Evolutionary conservation across 2,888 invertebrate species (phyloP).

Genomic region (Punctoribates punctum): DNA sequence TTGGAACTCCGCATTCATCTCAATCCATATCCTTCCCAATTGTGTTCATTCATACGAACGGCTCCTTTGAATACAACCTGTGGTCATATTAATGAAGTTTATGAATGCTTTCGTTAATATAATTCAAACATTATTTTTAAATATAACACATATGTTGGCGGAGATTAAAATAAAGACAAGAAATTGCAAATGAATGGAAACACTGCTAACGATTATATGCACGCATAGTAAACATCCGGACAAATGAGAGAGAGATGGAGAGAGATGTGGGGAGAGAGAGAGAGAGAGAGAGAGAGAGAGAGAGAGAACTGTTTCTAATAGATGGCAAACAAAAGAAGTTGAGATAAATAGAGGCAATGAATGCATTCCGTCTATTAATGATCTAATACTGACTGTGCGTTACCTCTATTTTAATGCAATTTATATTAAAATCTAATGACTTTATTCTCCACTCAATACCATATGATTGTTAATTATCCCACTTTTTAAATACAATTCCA

Average conservation of each 20-base stretch:
- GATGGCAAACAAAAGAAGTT: too few species aligned
- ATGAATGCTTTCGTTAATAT: constrained; percentile 4
- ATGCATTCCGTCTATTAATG: constrained; percentile 22
- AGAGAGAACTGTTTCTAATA: too few species aligned
- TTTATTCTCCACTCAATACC: background rate
- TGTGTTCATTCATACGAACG: too few species aligned
- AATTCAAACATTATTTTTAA: background rate
- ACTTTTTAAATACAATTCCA: too few species aligned
- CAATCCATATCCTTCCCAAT: too few species aligned
- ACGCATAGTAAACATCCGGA: constrained; percentile 30
- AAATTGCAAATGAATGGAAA: background rate
- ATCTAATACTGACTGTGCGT: constrained; percentile 8
- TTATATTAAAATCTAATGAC: constrained; percentile 16
- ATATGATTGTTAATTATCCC: constrained; percentile 15
- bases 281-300: too few species aligned
- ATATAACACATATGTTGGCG: background rate
- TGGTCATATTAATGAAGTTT: background rate
- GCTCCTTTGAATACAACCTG: background rate
- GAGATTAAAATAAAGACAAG: background rate
- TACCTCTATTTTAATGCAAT: background rate
- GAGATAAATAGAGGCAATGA: background rate
- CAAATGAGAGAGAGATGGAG: too few species aligned
- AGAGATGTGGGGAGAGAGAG: background rate
- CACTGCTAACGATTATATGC: constrained; percentile 11
- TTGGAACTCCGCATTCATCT: too few species aligned